Evolutionary conservation across 2,113 vertebrate species (phyloP).

Genomic region (Hyla sarda): DNA sequence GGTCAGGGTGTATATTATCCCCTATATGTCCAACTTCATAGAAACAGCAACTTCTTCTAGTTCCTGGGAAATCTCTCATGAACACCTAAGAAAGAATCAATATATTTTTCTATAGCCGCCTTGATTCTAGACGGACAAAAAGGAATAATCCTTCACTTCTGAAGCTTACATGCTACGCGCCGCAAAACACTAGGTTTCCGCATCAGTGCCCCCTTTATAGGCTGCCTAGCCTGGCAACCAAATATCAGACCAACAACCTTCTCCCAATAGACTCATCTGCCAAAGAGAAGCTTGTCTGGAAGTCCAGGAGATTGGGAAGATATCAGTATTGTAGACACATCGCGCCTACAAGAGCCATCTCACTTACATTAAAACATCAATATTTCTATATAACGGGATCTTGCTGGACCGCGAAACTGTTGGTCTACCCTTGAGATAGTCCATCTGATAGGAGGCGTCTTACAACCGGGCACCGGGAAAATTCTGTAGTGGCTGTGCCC

Average conservation of each 20-base stretch:
- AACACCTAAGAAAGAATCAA: background rate
- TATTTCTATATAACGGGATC: too few species aligned
- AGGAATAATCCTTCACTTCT: background rate
- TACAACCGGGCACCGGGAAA: too few species aligned
- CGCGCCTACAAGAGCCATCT: too few species aligned
- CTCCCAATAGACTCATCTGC: background rate
- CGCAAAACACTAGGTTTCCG: background rate
- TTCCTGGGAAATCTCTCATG: background rate
- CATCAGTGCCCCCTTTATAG: slow-evolving; percentile 14
- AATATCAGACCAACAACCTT: background rate
- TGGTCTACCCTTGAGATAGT: too few species aligned
- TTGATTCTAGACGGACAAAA: background rate
- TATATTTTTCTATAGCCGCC: background rate
- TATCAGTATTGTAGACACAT: background rate
- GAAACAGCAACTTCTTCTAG: background rate
- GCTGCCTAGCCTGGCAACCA: background rate
- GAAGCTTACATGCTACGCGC: background rate
- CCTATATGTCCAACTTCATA: too few species aligned
- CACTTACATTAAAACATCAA: too few species aligned
- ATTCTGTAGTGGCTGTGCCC: too few species aligned
- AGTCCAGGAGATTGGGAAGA: background rate
- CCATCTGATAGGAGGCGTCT: too few species aligned
- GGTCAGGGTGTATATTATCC: too few species aligned
- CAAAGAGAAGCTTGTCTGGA: background rate
- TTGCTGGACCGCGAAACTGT: too few species aligned